Conservation (phyloP, 2,113 vertebrate genomes). For the Clupea harengus region DNA sequence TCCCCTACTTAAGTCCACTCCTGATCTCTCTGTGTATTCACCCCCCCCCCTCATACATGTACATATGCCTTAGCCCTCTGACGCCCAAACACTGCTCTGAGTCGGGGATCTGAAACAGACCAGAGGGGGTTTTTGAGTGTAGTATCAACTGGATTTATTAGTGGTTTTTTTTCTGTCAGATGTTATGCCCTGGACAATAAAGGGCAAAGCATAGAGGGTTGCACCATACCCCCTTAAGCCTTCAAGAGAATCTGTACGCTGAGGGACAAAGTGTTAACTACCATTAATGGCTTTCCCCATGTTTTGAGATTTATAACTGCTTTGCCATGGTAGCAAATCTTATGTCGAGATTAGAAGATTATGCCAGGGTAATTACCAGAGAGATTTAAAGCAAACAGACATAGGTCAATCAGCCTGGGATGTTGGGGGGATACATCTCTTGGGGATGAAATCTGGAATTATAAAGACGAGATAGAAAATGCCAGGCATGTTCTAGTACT, state of each 20-base stretch:
- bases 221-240: not conserved
- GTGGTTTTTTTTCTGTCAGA: not conserved
- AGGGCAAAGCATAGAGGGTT: not conserved
- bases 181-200: not conserved
- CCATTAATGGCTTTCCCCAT: not conserved
- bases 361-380: slow-evolving; percentile 26
- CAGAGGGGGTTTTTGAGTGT: not conserved
- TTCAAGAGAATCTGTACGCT: not conserved
- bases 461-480: not conserved
- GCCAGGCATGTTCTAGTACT: not conserved
- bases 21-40: not conserved
- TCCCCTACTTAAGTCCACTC: not conserved
- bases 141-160: not conserved
- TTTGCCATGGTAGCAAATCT: not conserved
- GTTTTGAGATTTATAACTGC: not conserved
- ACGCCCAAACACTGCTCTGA: not conserved
- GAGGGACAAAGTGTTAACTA: not conserved
- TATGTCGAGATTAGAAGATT: slow-evolving; percentile 7
- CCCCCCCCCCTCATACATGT: not conserved
- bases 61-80: not conserved
- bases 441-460: not conserved
- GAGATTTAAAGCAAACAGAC: not conserved
- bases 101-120: not conserved
- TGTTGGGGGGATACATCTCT: not conserved
- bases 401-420: not conserved